Evolutionary conservation across 92 coral and sea anemone genomes (phyloP), one percentile per base, ranked within the genome.

Genomic region (Hydrozoanthus gracilis): DNA sequence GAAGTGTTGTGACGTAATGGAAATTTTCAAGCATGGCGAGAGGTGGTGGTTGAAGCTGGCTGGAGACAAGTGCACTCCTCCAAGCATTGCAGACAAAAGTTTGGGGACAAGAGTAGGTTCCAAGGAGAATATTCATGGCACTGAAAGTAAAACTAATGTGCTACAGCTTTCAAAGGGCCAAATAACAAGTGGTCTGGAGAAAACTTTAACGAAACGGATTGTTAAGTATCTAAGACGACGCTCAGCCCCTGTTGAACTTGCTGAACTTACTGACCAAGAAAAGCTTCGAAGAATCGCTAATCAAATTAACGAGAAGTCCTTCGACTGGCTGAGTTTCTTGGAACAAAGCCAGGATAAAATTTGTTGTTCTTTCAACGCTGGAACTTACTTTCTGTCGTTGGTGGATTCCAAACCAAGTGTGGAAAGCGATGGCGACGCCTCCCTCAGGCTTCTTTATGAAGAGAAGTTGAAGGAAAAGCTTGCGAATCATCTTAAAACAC

Each of bases 11-110:
- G 84, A 62, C 35, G 73, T 60, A 3, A 15, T 62, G 44, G 56
- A 14, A 7, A 15, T 17, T 61, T 44, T 44, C 27, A 61, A 79
- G n/a, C 0, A 4, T 0, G 1, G 55, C 47, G 16, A 50, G n/a
- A 11, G 45, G 17, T 79, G 84, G 84, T 79, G 84, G 72, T n/a
- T 79, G 58, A 49, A 8, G 20, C 55, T 79, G 35, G 45, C 12
- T 47, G 72, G 58, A 27, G 83, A 15, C 10, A 27, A 18, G 12
- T 7, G 2, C 45, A 0, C 50, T 14, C 20, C 58, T 16, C 68
- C 27, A 14, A 55, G 39, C 2, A 62, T 55, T 55, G 83, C 11
- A 39, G 83, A 54, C 46, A 27, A 27, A 27, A 44, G 47, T 18
- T 35, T 17, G 5, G 17, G 46, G 4, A 7, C 46, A 39, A 46